phyloP scores from a whole-genome alignment of 2,797 vertebrate species.

The Adelosebastes latens region DNA sequence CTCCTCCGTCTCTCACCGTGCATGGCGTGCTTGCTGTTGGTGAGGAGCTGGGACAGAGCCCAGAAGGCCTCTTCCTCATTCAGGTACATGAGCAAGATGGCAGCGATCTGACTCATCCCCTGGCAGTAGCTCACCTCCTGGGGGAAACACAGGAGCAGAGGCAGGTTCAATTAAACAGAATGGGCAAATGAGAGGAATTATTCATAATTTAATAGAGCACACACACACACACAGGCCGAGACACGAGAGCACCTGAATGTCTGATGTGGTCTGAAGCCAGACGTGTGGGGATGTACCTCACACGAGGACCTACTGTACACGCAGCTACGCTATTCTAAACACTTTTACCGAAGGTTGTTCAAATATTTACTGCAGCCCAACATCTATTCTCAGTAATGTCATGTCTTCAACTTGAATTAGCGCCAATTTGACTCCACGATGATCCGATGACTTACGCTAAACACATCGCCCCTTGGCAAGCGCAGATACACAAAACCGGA shows the following conservation, averaged over 20 bases:
- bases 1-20: constrained; percentile 80
- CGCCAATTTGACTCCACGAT: constrained; percentile 10
- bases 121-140: constrained; percentile 95
- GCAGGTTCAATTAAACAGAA: constrained; percentile 35
- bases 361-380: constrained; percentile 61
- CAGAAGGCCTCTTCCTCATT: constrained; percentile 92
- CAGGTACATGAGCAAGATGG: constrained; percentile 90
- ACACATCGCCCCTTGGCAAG: constrained; percentile 29
- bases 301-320: neutral
- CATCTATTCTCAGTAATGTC: constrained; percentile 20
- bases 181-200: constrained; percentile 39
- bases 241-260: constrained; percentile 54
- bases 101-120: constrained; percentile 90
- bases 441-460: constrained; percentile 47
- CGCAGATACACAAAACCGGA: constrained; percentile 35
- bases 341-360: constrained; percentile 26
- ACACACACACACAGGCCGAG: neutral
- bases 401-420: constrained; percentile 31
- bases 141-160: constrained; percentile 15
- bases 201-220: constrained; percentile 56
- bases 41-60: constrained; percentile 89
- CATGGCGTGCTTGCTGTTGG: constrained; percentile 87
- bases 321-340: constrained; percentile 27
- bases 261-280: constrained; percentile 55
- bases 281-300: neutral